Evolutionary conservation across 2,797 vertebrate genomes (phyloP), one percentile per base, ranked within the genome.

Genomic region (Acanthopagrus latus): DNA sequence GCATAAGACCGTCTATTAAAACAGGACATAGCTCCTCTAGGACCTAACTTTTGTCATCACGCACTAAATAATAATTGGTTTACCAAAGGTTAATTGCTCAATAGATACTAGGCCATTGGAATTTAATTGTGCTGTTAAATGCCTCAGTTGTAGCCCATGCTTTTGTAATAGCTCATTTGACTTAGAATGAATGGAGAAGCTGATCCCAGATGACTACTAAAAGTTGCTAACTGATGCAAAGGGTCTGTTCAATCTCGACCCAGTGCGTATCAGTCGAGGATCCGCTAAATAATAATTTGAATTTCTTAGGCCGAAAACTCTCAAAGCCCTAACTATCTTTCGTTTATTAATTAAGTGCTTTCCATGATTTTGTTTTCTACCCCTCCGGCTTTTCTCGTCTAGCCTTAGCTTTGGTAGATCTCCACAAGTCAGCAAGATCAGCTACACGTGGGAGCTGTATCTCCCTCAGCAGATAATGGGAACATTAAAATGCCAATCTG

Each of bases 51-150:
- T 93, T 94, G 92, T 93, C 92, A 86, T 94, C 89, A 89, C 82
- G 75, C 79, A 92, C 92, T 94, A 92, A 95, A 95, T 94, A 94
- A 93, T 94, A 94, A 95, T 95, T 94, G 94, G 88, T 93, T 96
- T 95, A 95, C 90, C 94, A 94, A 95, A 96, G 95, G 95, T 96
- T 95, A 95, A 96, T 94, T 93, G 93, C 93, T 93, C 89, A 88
- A 93, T 90, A 92, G 93, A 94, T 92, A 93, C 86, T 75, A 81
- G 78, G 79, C 93, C 85, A 91, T 92, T 94, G 91, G 86, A 91
- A 89, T 94, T 95, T 95, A 95, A 95, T 94, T 91, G 92, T 91
- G 88, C 94, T 85, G 90, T 95, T 95, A 95, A 95, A 94, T 73
- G 91, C 85, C 86, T 84, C 71, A 59, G 82, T 85, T 85, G 86